A percentile compares a stretch with the other conserved stretches of the same genome.
These are phyloP conservation scores for Beris morrisii DNA, from an alignment of 2,888 invertebrate species.

Conservation along the genomic window DNA sequence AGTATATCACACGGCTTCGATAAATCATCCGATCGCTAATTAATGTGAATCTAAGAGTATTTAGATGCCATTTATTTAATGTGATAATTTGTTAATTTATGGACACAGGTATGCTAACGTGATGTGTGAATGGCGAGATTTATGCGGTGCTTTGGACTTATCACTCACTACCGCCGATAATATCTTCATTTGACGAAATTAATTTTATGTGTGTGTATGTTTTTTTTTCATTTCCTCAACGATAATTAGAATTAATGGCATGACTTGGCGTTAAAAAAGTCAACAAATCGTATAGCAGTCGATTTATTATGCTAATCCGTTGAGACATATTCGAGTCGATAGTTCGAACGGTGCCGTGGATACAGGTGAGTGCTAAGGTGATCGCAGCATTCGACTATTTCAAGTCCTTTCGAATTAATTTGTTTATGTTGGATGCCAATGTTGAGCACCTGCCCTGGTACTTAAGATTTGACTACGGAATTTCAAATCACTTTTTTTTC, in stretches of 20 bases:
- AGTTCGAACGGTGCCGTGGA: too few relatives aligned
- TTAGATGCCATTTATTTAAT: constrained; percentile 57
- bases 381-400: too few relatives aligned
- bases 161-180: constrained; percentile 16
- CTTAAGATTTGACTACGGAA: too few relatives aligned
- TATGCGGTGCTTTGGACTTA: constrained; percentile 8
- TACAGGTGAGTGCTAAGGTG: too few relatives aligned
- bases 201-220: background rate
- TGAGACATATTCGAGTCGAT: constrained; percentile 7
- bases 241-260: constrained; percentile 24
- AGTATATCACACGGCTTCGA: constrained; percentile 38
- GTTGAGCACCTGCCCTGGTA: too few relatives aligned
- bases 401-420: too few relatives aligned
- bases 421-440: too few relatives aligned
- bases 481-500: too few relatives aligned
- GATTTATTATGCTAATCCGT: constrained; percentile 23
- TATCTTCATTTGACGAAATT: constrained; percentile 27
- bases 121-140: constrained; percentile 22
- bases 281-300: constrained; percentile 6
- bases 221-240: constrained; percentile 8
- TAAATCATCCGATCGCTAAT: constrained; percentile 58
- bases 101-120: constrained; percentile 43
- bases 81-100: constrained; percentile 58
- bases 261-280: constrained; percentile 16
- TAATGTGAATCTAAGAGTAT: constrained; percentile 57